Evolutionary conservation across 92 coral and sea anemone species (phyloP), one percentile per base, ranked within the genome.

Genomic region (Palythoa grandis): DNA sequence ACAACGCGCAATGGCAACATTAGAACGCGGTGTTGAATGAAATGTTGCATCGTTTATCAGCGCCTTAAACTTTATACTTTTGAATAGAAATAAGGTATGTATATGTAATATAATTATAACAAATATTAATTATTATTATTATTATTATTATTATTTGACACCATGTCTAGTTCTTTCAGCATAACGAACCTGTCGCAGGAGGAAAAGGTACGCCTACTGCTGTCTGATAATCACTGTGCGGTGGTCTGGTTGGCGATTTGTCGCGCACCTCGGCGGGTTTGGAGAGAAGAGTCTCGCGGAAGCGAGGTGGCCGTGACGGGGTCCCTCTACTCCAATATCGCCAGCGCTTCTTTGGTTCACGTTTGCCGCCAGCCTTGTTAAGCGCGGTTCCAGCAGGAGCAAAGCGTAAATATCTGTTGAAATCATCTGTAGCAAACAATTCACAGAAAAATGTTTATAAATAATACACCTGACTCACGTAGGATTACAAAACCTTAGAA

Each of bases 121-220:
- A 29, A 29, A 29, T 29, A 29, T 29, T 29, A 29, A 29, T 29
- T 29, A 29, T 29, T 29, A 29, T 29, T 29, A 29, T 29, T 29
- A 29, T 29, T 11, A 54, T 54, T 29, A 29, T 29, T 29, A 29
- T 29, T 29, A 29, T 29, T 29, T 29, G 35, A 29, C 35, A 10
- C 70, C 20, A 2, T 0, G 20, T 65, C 23, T 22, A 65, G 70
- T 86, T 60, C 20, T 58, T 37, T 10, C 7, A 25, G 19, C 6
- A 20, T 16, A 40, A 66, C 86, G 15, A 84, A 96, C 99, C 99
- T 84, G 99, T 92, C 7, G 91, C 92, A 66, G 88, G 78, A 22
- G 99, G 99, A 54, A 96, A 96, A 1, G 98, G 88, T 4, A 96
- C 99, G 25, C 99, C 99, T 38, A 90, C 92, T 7, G 91, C 83